Evolutionary conservation across 2,113 vertebrate genomes (phyloP), one percentile per base, ranked within the genome.

Genomic region (Cyphomyrus discorhynchus): DNA sequence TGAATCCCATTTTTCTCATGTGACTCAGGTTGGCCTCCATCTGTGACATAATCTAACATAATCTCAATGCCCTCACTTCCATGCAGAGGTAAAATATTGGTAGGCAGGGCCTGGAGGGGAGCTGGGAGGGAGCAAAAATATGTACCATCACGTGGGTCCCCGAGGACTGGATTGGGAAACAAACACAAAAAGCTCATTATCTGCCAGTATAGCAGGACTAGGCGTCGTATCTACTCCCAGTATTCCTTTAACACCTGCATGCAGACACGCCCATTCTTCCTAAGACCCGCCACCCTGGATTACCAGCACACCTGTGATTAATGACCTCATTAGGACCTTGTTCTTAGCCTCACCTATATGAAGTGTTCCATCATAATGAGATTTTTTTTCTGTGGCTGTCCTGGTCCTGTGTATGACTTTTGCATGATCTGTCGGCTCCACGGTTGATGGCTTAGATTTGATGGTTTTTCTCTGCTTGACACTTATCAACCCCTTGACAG

Each of bases 161-260:
- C 1, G 10, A 13, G n/a, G 27, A 70, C n/a, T 27, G 3, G n/a
- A 70, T 13, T 70, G 62, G 62, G n/a, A 70, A 70, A 87, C 85
- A 35, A 87, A 56, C 85, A 87, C 31, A 87, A 87, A 87, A 56
- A 31, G 13, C 31, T 47, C 50, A 86, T 87, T 87, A 87, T 46
- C 82, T n/a, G 21, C n/a, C 31, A 53, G 50, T 56, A 86, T 5
- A 50, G 49, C 15, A 50, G 47, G 13, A 50, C n/a, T 53, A 39
- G 27, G 50, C 8, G 21, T 8, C 31, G 2, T 27, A 52, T 56
- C 10, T 3, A 53, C 82, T 47, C 9, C 19, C 45, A 84, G 82
- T 10, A 45, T 21, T 10, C 77, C 4, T 70, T 27, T 31, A 27
- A 31, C n/a, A 70, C 62, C 62, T 31, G n/a, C 27, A 70, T 70